These are phyloP conservation scores for Coptotermes formosanus DNA, from an alignment of 1,140 invertebrate species.

Conservation along the genomic window DNA sequence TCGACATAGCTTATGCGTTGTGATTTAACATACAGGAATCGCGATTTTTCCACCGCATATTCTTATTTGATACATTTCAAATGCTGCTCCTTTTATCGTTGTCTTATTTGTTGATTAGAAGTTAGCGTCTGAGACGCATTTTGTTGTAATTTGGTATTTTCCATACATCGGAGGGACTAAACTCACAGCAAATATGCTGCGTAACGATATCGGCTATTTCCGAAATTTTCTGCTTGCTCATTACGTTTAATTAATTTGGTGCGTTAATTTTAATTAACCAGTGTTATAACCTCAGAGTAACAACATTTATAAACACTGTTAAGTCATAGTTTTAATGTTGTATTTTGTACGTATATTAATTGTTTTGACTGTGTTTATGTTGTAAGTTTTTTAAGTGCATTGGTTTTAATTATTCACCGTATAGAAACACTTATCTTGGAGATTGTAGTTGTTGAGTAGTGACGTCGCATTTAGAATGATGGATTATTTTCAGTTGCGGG, in stretches of 20 bases:
- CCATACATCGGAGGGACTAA: background rate
- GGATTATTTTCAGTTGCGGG: background rate
- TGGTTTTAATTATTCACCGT: background rate
- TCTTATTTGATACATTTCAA: background rate
- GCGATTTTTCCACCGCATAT: background rate
- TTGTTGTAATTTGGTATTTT: background rate
- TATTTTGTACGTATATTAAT: background rate
- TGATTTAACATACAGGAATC: background rate
- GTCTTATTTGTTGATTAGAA: background rate
- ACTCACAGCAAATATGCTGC: background rate
- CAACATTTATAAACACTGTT: background rate
- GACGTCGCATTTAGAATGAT: background rate
- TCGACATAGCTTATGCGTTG: background rate
- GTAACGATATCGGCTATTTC: background rate
- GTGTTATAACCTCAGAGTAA: background rate
- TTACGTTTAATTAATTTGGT: background rate
- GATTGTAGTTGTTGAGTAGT: background rate
- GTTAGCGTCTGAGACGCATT: background rate
- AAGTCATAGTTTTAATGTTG: background rate
- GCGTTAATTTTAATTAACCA: conserved; percentile 7
- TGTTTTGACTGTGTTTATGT: background rate
- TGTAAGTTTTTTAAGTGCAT: background rate
- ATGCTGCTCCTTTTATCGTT: background rate
- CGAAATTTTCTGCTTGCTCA: background rate
- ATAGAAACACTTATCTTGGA: background rate